Conservation (phyloP, 2,113 vertebrate species). For the Lanius ludovicianus region DNA sequence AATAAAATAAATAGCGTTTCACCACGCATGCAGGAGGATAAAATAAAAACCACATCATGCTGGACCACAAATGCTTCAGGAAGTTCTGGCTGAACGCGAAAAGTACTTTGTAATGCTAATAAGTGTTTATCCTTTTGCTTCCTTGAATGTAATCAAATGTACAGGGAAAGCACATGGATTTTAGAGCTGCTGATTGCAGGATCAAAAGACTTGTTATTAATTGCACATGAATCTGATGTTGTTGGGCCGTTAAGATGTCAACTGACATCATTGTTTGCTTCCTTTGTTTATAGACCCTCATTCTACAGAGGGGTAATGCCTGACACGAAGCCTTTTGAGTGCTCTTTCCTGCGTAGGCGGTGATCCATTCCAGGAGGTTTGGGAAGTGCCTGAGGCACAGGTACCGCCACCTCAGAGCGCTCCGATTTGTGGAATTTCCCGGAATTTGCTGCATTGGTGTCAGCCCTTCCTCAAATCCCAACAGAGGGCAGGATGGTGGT, state of each 20-base stretch:
- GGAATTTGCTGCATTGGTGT: not conserved
- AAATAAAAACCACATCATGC: not conserved
- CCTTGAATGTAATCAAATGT: not conserved
- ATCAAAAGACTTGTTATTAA: conserved; percentile 60
- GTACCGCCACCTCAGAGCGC: fast-evolving
- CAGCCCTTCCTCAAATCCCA: fast-evolving
- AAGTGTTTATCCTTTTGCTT: conserved; percentile 44
- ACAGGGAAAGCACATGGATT: conserved; percentile 23
- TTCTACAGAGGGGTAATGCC: not conserved
- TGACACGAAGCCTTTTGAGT: not conserved
- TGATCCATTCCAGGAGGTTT: not conserved
- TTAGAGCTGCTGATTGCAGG: not conserved
- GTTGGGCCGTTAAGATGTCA: not conserved
- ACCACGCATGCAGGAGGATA: not conserved
- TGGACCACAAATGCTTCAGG: not conserved
- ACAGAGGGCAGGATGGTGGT: fast-evolving
- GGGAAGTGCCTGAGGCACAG: not conserved
- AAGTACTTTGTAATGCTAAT: conserved; percentile 41
- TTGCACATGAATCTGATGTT: conserved; percentile 22
- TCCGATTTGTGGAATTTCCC: not conserved
- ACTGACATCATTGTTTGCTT: conserved; percentile 33
- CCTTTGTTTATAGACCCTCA: not conserved
- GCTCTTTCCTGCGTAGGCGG: not conserved
- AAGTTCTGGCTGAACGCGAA: not conserved
- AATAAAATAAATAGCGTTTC: conserved; percentile 1